These are phyloP conservation scores for Chrysomela aeneicollis DNA, from an alignment of 2,888 invertebrate genomes.

Conservation along the genomic window DNA sequence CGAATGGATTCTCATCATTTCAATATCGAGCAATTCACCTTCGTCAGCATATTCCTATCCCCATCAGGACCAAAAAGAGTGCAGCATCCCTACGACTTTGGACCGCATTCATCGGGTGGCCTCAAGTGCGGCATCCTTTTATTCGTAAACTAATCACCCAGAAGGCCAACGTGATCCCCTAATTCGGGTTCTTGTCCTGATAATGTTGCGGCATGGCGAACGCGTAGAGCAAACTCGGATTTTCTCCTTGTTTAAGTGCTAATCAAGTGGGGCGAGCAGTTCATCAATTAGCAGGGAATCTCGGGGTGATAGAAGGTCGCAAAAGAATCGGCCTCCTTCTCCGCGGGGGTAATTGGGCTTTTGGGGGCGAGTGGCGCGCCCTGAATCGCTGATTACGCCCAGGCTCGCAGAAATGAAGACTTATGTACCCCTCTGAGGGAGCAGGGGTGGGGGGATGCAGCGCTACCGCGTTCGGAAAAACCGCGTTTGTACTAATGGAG, in stretches of 20 bases:
- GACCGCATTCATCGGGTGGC: neutral
- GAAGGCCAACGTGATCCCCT: slow-evolving; percentile 37
- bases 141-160: slow-evolving; percentile 34
- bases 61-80: too few relatives aligned
- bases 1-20: too few relatives aligned
- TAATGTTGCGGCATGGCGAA: slow-evolving; percentile 37
- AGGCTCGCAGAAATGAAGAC: slow-evolving; percentile 45
- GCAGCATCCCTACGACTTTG: neutral
- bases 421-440: slow-evolving; percentile 37
- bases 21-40: too few relatives aligned
- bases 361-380: slow-evolving; percentile 43
- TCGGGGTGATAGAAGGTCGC: slow-evolving; percentile 37
- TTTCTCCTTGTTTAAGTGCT: slow-evolving; percentile 50
- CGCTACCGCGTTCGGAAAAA: slow-evolving; percentile 8
- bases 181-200: slow-evolving; percentile 35
- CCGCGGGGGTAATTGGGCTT: slow-evolving; percentile 42
- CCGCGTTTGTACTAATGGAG: slow-evolving; percentile 48
- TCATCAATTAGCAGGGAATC: slow-evolving; percentile 51
- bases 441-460: neutral
- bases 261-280: slow-evolving; percentile 50
- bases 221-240: slow-evolving; percentile 40
- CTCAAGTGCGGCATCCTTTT: slow-evolving; percentile 14
- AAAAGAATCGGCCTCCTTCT: slow-evolving; percentile 50
- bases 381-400: slow-evolving; percentile 47
- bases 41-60: too few relatives aligned